A percentile compares a stretch with the other conserved stretches of the same genome.
Conservation (phyloP, 2,888 invertebrate species). For the Ganaspis brasiliensis region DNA sequence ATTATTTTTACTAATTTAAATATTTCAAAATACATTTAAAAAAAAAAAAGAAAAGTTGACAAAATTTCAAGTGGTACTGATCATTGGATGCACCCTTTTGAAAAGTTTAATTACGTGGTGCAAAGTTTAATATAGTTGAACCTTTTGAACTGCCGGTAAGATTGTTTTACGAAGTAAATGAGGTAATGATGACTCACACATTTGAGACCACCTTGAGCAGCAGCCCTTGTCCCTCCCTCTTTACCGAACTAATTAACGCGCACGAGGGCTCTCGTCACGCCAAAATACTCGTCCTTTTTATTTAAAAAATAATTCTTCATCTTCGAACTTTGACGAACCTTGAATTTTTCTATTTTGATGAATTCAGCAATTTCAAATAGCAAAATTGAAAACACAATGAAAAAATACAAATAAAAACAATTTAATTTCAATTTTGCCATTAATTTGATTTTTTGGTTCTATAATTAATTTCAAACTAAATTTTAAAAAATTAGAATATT, state of each 20-base stretch:
- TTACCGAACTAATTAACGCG: slow-evolving; percentile 72
- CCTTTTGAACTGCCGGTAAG: slow-evolving; percentile 73
- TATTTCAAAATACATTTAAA: not conserved
- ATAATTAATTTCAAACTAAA: too few species aligned
- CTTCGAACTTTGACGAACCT: too few species aligned
- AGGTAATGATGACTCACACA: slow-evolving; percentile 79
- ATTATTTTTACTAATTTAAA: too few species aligned
- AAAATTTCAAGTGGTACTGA: not conserved
- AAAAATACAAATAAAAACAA: too few species aligned
- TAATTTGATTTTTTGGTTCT: too few species aligned
- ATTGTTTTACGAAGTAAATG: slow-evolving; percentile 79
- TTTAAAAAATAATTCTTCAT: too few species aligned
- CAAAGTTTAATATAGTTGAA: slow-evolving; percentile 77
- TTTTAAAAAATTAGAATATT: too few species aligned
- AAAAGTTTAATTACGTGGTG: slow-evolving; percentile 77
- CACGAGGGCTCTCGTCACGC: slow-evolving; percentile 60
- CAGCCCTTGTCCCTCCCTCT: slow-evolving; percentile 65
- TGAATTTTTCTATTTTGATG: too few species aligned
- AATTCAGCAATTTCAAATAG: too few species aligned
- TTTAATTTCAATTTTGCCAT: too few species aligned
- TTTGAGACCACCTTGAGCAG: slow-evolving; percentile 73
- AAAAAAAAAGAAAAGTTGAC: not conserved
- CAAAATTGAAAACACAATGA: too few species aligned
- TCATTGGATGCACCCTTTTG: slow-evolving; percentile 58
- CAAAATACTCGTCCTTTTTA: too few species aligned